Evolutionary conservation across 1,140 invertebrate species (phyloP), one percentile per base, ranked within the genome.

Genomic region (Drosophila setifemur): DNA sequence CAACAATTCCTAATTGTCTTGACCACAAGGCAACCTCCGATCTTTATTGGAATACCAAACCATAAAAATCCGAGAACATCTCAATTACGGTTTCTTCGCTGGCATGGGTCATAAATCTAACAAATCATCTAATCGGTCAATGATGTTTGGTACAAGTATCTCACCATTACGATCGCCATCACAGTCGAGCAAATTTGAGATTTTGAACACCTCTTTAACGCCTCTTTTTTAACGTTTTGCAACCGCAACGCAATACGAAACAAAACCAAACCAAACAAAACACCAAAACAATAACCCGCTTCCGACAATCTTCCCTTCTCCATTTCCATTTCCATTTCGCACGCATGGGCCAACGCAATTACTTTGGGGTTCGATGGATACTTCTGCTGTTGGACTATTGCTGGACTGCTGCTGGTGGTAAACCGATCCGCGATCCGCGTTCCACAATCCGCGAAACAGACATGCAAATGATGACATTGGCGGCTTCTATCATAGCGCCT

Each of bases 391-490:
- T n/a, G n/a, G n/a, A n/a, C n/a, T n/a, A n/a, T n/a, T n/a, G n/a
- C n/a, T n/a, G n/a, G n/a, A 50, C 28, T 49, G 29, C n/a, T n/a
- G 26, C 14, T 3, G n/a, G 11, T 14, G 23, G 33, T 55, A 26
- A 42, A 40, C 37, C 18, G 40, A 73, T 19, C 33, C 42, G n/a
- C n/a, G n/a, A 57, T 47, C 25, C 33, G 7, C 12, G 8, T 37
- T 14, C 33, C 4, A 37, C 14, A 5, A 35, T 35, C 33, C 12
- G 2, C 12, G 33, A 35, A 28, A 45, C 52, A 94, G 93, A 68
- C 95, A 94, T 78, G 91, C 93, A 39, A 94, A 94, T 78, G 92
- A 93, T 83, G 93, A 95, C 81, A 88, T 91, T 73, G 93, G 93
- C 0, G 89, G 90, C 25, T 93, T 92, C 67, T 94, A 93, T 85